Evolutionary conservation across 2,888 invertebrate species (phyloP).

Genomic region (Melipona beecheii): DNA sequence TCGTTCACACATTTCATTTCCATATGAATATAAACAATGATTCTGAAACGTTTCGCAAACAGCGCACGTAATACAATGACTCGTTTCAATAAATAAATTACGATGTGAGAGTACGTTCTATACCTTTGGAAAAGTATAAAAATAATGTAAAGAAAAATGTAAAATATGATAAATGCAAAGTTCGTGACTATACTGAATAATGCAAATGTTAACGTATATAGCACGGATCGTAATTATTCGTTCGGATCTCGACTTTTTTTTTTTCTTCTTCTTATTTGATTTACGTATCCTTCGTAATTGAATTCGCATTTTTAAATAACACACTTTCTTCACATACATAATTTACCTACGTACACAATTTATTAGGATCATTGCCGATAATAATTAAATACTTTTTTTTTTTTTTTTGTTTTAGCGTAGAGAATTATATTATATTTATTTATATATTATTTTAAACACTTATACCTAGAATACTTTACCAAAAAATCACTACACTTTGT

Average conservation of each 20-base stretch:
- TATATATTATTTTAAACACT: slow-evolving; percentile 59
- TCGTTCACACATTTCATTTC: slow-evolving; percentile 50
- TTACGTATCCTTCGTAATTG: slow-evolving; percentile 31
- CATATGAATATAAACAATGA: slow-evolving; percentile 52
- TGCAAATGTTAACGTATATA: slow-evolving; percentile 5
- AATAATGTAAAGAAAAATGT: slow-evolving; percentile 57
- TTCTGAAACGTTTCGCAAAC: slow-evolving; percentile 32
- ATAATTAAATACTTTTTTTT: slow-evolving; percentile 61
- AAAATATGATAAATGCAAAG: slow-evolving; percentile 52
- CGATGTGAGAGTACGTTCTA: slow-evolving; percentile 10
- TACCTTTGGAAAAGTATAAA: slow-evolving; percentile 66
- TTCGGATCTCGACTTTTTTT: slow-evolving; percentile 1
- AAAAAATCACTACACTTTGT: slow-evolving; percentile 61
- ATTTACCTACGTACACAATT: slow-evolving; percentile 58
- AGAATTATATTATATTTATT: slow-evolving; percentile 59
- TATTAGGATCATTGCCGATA: slow-evolving; percentile 55
- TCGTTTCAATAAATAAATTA: slow-evolving; percentile 51
- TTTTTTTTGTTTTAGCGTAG: slow-evolving; percentile 30
- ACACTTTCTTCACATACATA: slow-evolving; percentile 60
- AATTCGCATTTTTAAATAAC: slow-evolving; percentile 58
- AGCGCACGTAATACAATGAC: slow-evolving; percentile 46
- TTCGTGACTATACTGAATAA: slow-evolving; percentile 33
- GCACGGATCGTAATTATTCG: slow-evolving; percentile 13
- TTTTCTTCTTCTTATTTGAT: slow-evolving; percentile 22
- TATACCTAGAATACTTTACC: slow-evolving; percentile 58